Conservation (phyloP, 2,797 vertebrate species). For the Loriculus beryllinus region DNA sequence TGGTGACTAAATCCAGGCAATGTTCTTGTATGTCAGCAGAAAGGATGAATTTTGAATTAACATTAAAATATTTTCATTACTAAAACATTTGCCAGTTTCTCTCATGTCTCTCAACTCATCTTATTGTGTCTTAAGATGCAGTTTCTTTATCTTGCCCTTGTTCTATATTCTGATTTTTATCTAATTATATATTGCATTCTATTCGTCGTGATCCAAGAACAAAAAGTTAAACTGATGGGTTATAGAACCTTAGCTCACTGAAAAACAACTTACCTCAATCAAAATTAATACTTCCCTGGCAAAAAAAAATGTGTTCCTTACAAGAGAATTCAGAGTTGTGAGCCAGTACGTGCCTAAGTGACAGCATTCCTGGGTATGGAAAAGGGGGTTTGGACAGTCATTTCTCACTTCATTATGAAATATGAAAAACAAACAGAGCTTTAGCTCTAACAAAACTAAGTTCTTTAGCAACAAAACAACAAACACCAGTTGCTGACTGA, state of each 20-base stretch:
- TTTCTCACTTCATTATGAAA: background rate
- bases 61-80: background rate
- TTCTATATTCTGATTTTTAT: conserved; percentile 29
- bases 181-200: background rate
- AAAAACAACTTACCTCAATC: background rate
- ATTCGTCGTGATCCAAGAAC: background rate
- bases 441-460: background rate
- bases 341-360: background rate
- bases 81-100: conserved; percentile 8
- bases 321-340: background rate
- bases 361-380: background rate
- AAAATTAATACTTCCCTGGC: background rate
- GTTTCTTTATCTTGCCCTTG: conserved; percentile 34
- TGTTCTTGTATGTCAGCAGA: conserved; percentile 13
- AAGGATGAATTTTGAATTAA: conserved; percentile 42
- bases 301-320: background rate
- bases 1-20: conserved; percentile 26
- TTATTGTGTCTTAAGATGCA: background rate
- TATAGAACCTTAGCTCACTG: background rate
- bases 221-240: background rate
- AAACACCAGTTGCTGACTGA: background rate
- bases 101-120: background rate
- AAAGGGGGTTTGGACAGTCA: background rate
- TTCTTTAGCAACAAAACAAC: background rate
- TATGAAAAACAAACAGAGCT: background rate